These are phyloP conservation scores for Ivindomyrus marchei DNA, from an alignment of 2,113 vertebrate species.

Conservation along the genomic window DNA sequence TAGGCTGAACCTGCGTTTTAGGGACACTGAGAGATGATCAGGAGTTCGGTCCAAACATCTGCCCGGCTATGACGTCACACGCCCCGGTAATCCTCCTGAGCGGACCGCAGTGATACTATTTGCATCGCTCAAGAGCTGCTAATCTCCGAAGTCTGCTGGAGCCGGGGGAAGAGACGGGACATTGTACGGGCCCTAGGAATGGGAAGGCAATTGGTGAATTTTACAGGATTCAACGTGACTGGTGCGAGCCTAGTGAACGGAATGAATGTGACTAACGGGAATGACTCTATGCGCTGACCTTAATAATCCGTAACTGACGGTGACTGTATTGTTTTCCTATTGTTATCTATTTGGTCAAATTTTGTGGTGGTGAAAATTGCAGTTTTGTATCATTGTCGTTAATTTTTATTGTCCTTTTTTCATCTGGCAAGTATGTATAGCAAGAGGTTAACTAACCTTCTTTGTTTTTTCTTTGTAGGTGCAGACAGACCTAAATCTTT, in stretches of 20 bases:
- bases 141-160: conserved; percentile 88
- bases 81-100: conserved; percentile 88
- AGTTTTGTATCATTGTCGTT: neutral
- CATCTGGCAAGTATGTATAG: neutral
- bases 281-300: neutral
- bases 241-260: neutral
- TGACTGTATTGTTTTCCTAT: neutral
- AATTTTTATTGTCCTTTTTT: neutral
- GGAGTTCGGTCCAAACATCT: conserved; percentile 98
- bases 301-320: neutral
- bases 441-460: conserved; percentile 16
- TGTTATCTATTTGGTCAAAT: neutral
- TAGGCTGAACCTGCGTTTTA: conserved; percentile 69
- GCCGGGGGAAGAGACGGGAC: conserved; percentile 67
- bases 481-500: conserved; percentile 26
- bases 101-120: conserved; percentile 97
- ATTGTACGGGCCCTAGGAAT: conserved; percentile 45
- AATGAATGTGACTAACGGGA: neutral
- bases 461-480: conserved; percentile 50
- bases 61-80: conserved; percentile 93
- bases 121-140: conserved; percentile 92
- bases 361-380: neutral
- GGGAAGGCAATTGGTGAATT: conserved; percentile 13
- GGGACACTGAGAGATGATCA: conserved; percentile 83
- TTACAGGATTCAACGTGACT: neutral